Conservation (phyloP, 2,113 vertebrate genomes). For the Eudyptes chrysolophus region DNA sequence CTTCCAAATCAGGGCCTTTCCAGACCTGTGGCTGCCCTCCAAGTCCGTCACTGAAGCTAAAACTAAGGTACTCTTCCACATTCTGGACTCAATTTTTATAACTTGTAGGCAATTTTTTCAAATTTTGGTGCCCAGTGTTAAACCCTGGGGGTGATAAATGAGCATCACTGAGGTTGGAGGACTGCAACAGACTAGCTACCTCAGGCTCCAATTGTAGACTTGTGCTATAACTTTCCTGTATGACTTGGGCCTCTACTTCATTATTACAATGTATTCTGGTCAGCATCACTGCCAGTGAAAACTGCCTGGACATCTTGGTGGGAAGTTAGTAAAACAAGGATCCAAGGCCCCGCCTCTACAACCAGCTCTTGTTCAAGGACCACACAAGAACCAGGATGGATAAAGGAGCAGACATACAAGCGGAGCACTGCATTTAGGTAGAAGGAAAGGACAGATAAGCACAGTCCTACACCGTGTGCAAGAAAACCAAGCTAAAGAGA, state of each 20-base stretch:
- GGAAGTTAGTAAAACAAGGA: rapidly evolving
- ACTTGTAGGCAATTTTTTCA: background rate
- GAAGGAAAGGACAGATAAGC: background rate
- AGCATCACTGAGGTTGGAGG: background rate
- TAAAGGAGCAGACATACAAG: background rate
- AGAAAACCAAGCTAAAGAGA: background rate
- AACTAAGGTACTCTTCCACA: background rate
- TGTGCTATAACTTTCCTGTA: background rate
- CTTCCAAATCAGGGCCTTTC: background rate
- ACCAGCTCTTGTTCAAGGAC: background rate
- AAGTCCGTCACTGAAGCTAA: background rate
- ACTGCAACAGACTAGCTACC: background rate
- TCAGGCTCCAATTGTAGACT: background rate
- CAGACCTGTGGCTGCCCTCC: background rate
- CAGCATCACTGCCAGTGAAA: background rate
- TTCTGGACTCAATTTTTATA: background rate
- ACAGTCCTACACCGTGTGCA: background rate
- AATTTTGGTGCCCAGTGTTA: background rate
- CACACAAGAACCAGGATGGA: rapidly evolving
- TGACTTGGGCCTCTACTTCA: background rate
- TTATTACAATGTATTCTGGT: background rate
- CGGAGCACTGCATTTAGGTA: background rate
- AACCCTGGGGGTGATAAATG: background rate
- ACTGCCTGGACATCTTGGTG: background rate
- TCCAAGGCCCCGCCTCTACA: background rate